Percentiles rank a stretch among this genome's conserved stretches.
These are phyloP conservation scores for Balaenoptera acutorostrata DNA, from an alignment of 2,113 vertebrate genomes.

Conservation along the genomic window DNA sequence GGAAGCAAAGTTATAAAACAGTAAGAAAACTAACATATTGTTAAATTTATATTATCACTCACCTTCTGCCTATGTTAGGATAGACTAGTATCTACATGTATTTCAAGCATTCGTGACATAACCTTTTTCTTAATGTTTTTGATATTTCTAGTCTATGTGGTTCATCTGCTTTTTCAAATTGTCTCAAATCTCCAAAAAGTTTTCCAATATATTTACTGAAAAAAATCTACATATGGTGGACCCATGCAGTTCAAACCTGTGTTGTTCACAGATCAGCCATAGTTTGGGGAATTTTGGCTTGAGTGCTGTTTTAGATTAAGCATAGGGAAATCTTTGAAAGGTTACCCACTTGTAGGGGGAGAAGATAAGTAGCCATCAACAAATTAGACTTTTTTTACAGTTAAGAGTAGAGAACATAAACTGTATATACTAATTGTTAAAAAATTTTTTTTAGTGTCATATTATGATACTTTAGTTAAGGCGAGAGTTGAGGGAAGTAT, in stretches of 20 bases:
- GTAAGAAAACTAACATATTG: not conserved
- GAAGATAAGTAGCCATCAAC: not conserved
- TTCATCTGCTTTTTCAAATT: too few relatives aligned
- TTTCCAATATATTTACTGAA: too few relatives aligned
- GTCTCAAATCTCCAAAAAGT: too few relatives aligned
- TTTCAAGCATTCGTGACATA: too few relatives aligned
- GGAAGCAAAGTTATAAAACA: not conserved
- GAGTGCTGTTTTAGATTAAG: not conserved
- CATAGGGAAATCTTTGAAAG: not conserved
- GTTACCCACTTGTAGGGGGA: not conserved
- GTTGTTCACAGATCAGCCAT: too few relatives aligned
- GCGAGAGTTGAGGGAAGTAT: not conserved
- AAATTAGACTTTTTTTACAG: not conserved
- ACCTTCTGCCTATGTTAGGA: not conserved
- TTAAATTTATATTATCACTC: not conserved
- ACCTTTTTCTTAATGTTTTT: too few relatives aligned
- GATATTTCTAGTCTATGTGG: too few relatives aligned
- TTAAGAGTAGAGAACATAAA: not conserved
- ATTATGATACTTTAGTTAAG: not conserved
- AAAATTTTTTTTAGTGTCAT: not conserved
- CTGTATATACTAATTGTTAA: not conserved
- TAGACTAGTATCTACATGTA: not conserved
- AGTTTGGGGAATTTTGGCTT: not conserved
- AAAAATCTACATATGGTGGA: too few relatives aligned
- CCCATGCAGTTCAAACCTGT: too few relatives aligned